Base-by-base conservation (phyloP, 2,113 vertebrate species). In the Philantomba maxwellii region DNA sequence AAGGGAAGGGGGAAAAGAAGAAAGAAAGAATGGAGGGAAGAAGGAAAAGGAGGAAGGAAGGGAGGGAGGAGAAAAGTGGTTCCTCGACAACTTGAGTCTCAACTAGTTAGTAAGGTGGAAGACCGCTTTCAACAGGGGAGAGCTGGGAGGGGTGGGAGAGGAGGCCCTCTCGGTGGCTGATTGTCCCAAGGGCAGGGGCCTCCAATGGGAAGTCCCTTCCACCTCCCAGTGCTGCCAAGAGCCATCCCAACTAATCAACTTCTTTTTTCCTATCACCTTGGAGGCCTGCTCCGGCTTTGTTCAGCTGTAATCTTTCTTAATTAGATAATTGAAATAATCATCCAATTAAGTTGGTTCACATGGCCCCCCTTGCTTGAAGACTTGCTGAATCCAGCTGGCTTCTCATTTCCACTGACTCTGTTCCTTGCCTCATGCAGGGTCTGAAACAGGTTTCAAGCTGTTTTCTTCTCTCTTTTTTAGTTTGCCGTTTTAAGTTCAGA, bases 311-410 rank as follows among this genome's bases (percentile, higher is more conserved):
- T 97, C 96, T 94, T 97, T 93, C 97, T 97, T 97, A 97, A 98
- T 97, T 97, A 97, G 97, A 96, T 97, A 97, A 98, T 93, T 97
- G 96, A 98, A 98, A 98, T 98, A 97, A 98, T 97, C 95, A 94
- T 95, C 96, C 96, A 96, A 98, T 97, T 97, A 97, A 95, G 93
- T 87, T 80, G 90, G 91, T 49, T 95, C 84, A 53, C 93, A 36
- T 11, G 2, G 51, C 66, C 85, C 93, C 83, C 94, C 92, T 89
- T 53, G 6, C 77, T 88, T 12, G 49, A 57, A 43, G 53, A 62
- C 84, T 77, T 14, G 70, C 97, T 78, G 80, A 55, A 96, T 95
- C 92, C 97, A 98, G 95, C 95, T 95, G 97, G 96, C 96, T 95
- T 91, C 93, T 96, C 66, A 45, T 93, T 96, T 96, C 92, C 11